Evolutionary conservation across 2,888 invertebrate genomes (phyloP), one percentile per base, ranked within the genome.

Genomic region (Steinernema carpocapsae): DNA sequence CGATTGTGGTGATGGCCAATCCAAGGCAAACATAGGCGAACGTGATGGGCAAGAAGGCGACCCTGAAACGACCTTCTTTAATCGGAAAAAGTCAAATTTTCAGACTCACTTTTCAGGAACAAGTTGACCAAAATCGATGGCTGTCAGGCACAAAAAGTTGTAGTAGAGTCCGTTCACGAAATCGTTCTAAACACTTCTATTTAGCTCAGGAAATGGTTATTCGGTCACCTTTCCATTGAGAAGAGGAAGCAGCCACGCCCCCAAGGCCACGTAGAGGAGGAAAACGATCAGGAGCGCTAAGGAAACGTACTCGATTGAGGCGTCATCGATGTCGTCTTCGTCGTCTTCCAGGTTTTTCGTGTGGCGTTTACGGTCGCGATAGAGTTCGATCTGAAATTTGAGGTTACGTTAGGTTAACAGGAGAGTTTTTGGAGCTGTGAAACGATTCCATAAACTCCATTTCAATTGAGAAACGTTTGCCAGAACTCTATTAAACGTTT

Each of bases 11-110:
- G 51, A 86, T 87, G 10, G 86, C 86, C 46, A 86, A 56, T n/a
- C 86, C 86, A 32, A 86, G 76, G 71, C 86, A 87, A 3, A 86
- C 86, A 76, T 86, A 86, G 6, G 86, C 74, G 73, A 86, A 87
- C 3, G 86, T 86, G 22, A 86, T 85, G 1, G 86, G 86, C 42
- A 87, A 76, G 70, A 84, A 84, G 17, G 78, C 84, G 10, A 84
- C 82, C 72, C 86, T 82, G 72, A 71, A 83, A 70, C 10, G 10
- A 14, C 17, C 48, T 43, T 3, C n/a, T 12, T 70, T 22, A 59
- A 10, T 10, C 37, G 4, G 10, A 37, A 37, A 37, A 37, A 7
- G 32, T 7, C 22, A 24, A n/a, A 45, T 10, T 71, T 14, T 26
- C 43, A 14, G 48, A 17, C 48, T 48, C 37, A 76, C 79, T 72